Conservation (phyloP, 2,113 vertebrate species). For the Boulengeromyrus knoepffleri region DNA sequence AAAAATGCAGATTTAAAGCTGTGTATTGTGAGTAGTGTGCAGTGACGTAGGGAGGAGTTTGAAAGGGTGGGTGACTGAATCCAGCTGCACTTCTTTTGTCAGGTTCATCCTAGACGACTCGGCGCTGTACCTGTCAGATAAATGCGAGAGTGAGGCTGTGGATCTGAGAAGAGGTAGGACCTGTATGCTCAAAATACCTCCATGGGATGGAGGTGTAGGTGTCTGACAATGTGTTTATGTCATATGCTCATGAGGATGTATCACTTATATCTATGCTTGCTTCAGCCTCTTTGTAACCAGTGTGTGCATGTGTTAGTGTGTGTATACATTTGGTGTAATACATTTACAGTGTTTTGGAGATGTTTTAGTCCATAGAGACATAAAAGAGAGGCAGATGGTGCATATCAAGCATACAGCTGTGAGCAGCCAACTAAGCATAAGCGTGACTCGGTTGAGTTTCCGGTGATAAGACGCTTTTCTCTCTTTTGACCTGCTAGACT, state of each 20-base stretch:
- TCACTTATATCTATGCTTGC: not conserved
- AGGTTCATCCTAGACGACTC: conserved; percentile 90
- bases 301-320: not conserved
- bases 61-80: not conserved
- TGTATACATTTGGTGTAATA: not conserved
- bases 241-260: not conserved
- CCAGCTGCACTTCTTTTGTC: not conserved
- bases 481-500: conserved; percentile 57
- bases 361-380: not conserved
- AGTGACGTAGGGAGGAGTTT: not conserved
- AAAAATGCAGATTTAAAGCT: no score
- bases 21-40: not conserved
- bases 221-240: not conserved
- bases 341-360: not conserved
- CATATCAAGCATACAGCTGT: not conserved
- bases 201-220: no score
- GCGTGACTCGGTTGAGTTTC: not conserved
- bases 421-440: not conserved
- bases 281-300: not conserved
- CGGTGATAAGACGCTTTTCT: not conserved
- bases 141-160: conserved; percentile 71
- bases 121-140: conserved; percentile 82
- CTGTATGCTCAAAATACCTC: not conserved
- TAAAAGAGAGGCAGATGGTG: not conserved
- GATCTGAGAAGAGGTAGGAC: conserved; percentile 75